Percentiles rank a stretch among this genome's conserved stretches.
Evolutionary conservation across 2,797 vertebrate genomes (phyloP).

Genomic region (Strix occidentalis): DNA sequence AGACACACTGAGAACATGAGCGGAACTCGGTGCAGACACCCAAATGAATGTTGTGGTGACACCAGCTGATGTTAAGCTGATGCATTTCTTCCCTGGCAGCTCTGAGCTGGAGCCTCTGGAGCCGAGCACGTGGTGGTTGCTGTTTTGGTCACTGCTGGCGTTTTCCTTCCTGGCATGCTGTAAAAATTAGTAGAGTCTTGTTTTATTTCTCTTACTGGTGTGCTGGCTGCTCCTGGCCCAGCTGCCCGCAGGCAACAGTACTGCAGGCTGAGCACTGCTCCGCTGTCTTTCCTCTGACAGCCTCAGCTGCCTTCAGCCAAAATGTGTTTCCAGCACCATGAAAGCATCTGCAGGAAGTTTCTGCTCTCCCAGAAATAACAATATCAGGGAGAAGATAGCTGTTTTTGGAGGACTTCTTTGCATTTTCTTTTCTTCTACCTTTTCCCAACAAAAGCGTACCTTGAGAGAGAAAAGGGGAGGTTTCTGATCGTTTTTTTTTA

Average conservation of each 20-base stretch:
- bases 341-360: neutral
- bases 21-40: accelerated
- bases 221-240: neutral
- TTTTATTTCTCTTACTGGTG: neutral
- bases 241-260: neutral
- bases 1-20: neutral
- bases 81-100: neutral
- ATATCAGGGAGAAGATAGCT: neutral
- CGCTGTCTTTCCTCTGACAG: accelerated
- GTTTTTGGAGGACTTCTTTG: neutral
- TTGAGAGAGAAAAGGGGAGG: neutral
- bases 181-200: neutral
- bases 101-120: neutral
- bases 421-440: neutral
- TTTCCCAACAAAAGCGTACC: neutral
- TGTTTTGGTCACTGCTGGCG: neutral
- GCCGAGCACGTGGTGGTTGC: accelerated
- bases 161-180: neutral
- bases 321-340: neutral
- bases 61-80: neutral
- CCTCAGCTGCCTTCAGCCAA: neutral
- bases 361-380: neutral
- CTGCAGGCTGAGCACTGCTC: neutral
- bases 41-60: neutral
- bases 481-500: neutral